Evolutionary conservation across 2,797 vertebrate genomes (phyloP).

Genomic region (Neoniphon sammara): DNA sequence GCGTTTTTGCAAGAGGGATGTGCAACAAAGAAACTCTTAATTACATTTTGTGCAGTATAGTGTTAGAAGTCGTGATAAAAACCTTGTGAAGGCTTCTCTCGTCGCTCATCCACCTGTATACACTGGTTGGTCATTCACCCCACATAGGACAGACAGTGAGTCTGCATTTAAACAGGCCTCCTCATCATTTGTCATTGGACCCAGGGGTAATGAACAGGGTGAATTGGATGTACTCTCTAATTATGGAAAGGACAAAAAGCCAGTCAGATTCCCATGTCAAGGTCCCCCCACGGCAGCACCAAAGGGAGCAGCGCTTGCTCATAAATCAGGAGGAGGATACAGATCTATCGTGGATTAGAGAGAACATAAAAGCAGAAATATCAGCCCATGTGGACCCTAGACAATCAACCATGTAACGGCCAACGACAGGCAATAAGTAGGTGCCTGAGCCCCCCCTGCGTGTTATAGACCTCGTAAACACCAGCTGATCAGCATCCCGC

Average conservation of each 20-base stretch:
- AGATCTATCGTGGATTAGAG: conserved; percentile 60
- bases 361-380: conserved; percentile 65
- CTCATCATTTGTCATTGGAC: conserved; percentile 75
- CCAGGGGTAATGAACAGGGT: conserved; percentile 78
- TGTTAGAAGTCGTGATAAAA: conserved; percentile 22
- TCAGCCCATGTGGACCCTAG: conserved; percentile 29
- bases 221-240: conserved; percentile 80
- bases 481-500: conserved; percentile 58
- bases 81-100: conserved; percentile 26
- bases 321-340: conserved; percentile 67
- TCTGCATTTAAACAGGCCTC: conserved; percentile 65
- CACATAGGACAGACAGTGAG: conserved; percentile 54
- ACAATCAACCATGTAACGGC: conserved; percentile 60
- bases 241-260: conserved; percentile 82
- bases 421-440: conserved; percentile 47
- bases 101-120: conserved; percentile 33
- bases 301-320: conserved; percentile 60
- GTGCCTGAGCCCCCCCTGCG: conserved; percentile 21
- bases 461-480: conserved; percentile 59
- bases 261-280: conserved; percentile 74
- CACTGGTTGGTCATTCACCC: conserved; percentile 56
- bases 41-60: conserved; percentile 30
- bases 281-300: conserved; percentile 60
- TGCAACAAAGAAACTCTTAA: conserved; percentile 1
- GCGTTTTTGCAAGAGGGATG: conserved; percentile 8